These are phyloP conservation scores for Oxyruncus cristatus DNA, from an alignment of 2,113 vertebrate genomes.

Conservation along the genomic window DNA sequence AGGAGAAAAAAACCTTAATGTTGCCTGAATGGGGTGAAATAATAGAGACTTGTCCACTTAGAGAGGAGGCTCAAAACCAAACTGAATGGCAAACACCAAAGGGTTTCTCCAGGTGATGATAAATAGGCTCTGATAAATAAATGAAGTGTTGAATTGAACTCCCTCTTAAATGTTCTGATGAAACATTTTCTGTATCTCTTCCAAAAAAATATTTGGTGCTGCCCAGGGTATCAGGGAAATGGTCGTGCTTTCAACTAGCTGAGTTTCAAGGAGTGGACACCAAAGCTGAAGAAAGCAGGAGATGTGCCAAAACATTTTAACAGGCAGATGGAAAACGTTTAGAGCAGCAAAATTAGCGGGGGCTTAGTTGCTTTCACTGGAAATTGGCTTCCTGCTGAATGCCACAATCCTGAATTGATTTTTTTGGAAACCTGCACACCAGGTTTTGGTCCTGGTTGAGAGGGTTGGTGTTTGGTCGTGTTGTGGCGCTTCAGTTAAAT, in stretches of 20 bases:
- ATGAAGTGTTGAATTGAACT: background rate
- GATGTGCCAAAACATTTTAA: background rate
- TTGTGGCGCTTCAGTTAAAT: background rate
- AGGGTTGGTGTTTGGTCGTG: background rate
- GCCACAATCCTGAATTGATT: background rate
- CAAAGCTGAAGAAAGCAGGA: background rate
- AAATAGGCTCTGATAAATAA: background rate
- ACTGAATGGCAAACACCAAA: background rate
- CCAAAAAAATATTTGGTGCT: background rate
- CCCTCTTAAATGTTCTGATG: background rate
- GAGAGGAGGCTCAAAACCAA: background rate
- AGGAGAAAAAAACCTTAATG: background rate
- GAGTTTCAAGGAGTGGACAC: background rate
- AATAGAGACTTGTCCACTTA: background rate
- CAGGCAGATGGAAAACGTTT: conserved; percentile 24
- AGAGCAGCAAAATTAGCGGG: background rate
- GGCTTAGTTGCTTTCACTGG: conserved; percentile 3
- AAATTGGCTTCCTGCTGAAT: background rate
- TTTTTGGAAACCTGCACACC: background rate
- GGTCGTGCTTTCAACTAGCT: background rate
- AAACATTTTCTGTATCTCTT: background rate
- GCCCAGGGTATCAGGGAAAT: background rate
- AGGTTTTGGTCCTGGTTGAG: background rate
- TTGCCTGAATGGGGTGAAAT: background rate
- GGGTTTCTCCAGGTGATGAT: background rate